phyloP scores from a whole-genome alignment of 2,888 invertebrate genomes.

The Phorcus lineatus region DNA sequence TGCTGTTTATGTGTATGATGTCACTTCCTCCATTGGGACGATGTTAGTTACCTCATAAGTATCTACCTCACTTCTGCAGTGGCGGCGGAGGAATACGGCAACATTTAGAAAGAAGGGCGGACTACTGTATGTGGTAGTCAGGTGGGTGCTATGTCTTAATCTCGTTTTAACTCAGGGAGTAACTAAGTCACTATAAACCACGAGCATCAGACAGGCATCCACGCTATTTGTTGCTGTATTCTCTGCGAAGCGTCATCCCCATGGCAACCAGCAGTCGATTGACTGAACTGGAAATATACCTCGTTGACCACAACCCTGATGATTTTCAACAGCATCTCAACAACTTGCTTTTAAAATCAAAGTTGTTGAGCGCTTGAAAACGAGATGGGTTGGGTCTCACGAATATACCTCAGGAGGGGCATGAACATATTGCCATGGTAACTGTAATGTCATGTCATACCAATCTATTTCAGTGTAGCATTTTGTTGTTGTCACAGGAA shows the following conservation, averaged over 20 bases:
- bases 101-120: background rate
- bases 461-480: slow-evolving; percentile 1
- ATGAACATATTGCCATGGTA: background rate
- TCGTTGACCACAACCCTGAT: background rate
- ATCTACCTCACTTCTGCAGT: slow-evolving; percentile 12
- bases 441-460: slow-evolving; percentile 12
- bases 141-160: slow-evolving; percentile 8
- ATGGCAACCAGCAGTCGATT: background rate
- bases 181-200: slow-evolving; percentile 21
- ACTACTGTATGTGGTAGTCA: background rate
- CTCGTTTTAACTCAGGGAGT: slow-evolving; percentile 20
- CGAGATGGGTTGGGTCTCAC: background rate
- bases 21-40: slow-evolving; percentile 17
- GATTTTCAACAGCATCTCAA: no score
- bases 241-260: background rate
- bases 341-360: no score
- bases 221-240: background rate
- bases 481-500: background rate
- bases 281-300: background rate
- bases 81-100: background rate
- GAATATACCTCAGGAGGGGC: slow-evolving; percentile 16
- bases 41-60: slow-evolving; percentile 24
- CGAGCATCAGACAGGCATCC: background rate
- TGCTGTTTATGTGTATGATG: slow-evolving; percentile 20
- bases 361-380: no score